A percentile compares a stretch with the other conserved stretches of the same genome.
Evolutionary conservation across 2,888 invertebrate species (phyloP).

Genomic region (Heliconius cydno): DNA sequence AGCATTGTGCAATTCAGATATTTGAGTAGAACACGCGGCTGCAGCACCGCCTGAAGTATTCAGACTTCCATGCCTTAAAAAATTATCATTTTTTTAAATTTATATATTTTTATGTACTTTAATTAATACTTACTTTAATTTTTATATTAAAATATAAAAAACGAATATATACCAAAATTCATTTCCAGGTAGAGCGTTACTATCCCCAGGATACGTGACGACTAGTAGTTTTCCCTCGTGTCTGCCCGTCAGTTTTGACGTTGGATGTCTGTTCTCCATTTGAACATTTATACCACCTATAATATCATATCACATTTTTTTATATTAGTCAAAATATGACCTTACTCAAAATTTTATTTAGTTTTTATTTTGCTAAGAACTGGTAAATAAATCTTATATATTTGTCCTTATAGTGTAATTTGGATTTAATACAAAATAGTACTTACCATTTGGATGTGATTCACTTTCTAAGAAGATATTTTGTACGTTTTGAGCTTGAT

Average conservation of each 20-base stretch:
- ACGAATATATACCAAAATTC: slow-evolving; percentile 85
- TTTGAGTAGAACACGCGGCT: slow-evolving; percentile 84
- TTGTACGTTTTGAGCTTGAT: not conserved
- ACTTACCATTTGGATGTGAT: slow-evolving; percentile 26
- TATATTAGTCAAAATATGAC: no score
- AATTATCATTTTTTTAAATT: not conserved
- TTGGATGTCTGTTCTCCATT: slow-evolving; percentile 82
- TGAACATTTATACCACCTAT: slow-evolving; percentile 79
- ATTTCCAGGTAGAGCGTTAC: slow-evolving; percentile 88
- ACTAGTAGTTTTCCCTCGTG: slow-evolving; percentile 81
- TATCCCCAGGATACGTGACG: slow-evolving; percentile 88
- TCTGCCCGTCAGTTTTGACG: slow-evolving; percentile 73
- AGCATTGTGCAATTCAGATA: slow-evolving; percentile 85
- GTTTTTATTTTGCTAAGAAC: no score
- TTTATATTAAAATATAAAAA: not conserved
- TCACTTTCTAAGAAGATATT: slow-evolving; percentile 27
- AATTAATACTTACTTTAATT: no score
- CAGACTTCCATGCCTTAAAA: slow-evolving; percentile 78
- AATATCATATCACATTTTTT: not conserved
- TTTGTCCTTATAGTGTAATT: not conserved
- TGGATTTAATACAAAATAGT: not conserved
- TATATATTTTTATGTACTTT: no score
- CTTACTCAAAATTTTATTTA: no score
- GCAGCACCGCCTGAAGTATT: slow-evolving; percentile 84
- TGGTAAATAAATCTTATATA: not conserved